Evolutionary conservation across 2,888 invertebrate species (phyloP).

Genomic region (Hipparchia semele): DNA sequence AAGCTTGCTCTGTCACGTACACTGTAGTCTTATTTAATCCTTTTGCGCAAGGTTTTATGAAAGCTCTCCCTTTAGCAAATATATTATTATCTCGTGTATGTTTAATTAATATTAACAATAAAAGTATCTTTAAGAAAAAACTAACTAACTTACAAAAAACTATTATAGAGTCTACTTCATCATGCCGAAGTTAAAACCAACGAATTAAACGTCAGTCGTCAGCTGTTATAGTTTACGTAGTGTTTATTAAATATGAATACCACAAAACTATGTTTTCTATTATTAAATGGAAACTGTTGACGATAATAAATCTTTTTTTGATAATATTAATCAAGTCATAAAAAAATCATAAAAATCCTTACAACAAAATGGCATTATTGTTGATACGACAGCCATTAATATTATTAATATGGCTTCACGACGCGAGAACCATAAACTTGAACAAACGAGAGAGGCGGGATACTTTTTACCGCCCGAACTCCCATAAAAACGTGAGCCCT

Average conservation of each 20-base stretch:
- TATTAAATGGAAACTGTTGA: background rate
- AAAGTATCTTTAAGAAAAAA: background rate
- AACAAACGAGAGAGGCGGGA: conserved; percentile 83
- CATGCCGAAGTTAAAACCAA: too few species aligned
- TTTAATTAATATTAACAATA: background rate
- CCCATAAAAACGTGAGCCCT: conserved; percentile 81
- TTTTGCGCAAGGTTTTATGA: conserved; percentile 66
- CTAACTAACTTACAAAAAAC: background rate
- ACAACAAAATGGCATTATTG: conserved; percentile 63
- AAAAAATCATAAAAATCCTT: conserved; percentile 62
- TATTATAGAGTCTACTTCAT: too few species aligned
- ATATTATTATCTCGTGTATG: conserved; percentile 22
- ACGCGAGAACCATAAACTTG: conserved; percentile 76
- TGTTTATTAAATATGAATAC: background rate
- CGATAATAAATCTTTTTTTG: background rate
- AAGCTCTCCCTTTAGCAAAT: conserved; percentile 55
- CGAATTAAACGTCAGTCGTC: too few species aligned
- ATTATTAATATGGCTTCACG: conserved; percentile 77
- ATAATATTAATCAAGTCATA: conserved; percentile 46
- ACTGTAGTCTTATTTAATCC: conserved; percentile 76
- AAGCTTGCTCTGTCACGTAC: conserved; percentile 78
- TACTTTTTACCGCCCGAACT: conserved; percentile 80
- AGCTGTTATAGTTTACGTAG: too few species aligned
- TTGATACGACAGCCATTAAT: conserved; percentile 76
- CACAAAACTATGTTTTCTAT: background rate